Base-by-base conservation (phyloP, 2,797 vertebrate species). In the Paguma larvata region DNA sequence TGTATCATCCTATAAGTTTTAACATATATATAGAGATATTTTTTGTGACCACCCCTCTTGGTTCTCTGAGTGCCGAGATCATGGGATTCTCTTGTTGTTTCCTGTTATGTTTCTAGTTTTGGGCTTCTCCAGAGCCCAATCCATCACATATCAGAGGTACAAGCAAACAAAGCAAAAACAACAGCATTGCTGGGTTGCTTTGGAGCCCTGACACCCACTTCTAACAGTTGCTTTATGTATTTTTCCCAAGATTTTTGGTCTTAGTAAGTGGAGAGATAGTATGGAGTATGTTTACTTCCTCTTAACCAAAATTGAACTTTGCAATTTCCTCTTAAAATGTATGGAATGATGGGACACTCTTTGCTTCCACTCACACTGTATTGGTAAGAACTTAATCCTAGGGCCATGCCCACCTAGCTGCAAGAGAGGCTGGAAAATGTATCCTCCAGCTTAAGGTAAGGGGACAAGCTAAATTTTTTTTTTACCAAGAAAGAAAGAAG, bases 401-500 rank as follows among this genome's bases (percentile, higher is more conserved):
- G 59, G 44, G 14, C 67, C 48, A 41, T 10, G 53, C 12, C 19
- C 14, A 62, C 7, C 19, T 62, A 27, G 73, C 12, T 75, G 23
- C 32, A 67, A 87, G 30, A 10, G 46, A 91, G 25, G 10, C 25
- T 30, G 77, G 34, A 85, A 93, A 95, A 70, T 19, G 1, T 3
- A 85, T 44, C 18, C 5, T 46, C 0, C 21, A 72, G 48, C 68
- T 89, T 68, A 87, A 63, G 19, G n/a, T 68, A 72, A 73, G 68
- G 44, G 56, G 23, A 51, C 21, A 89, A 70, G 38, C 19, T 79
- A 68, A 85, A 59, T 27, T 2, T n/a, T 2, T n/a, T 3, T 73
- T 96, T 91, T 89, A 75, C 75, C 80, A 72, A 75, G n/a, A 90
- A 51, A 15, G n/a, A 94, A 85, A 78, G 62, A 93, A 91, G 62